Base-by-base conservation (phyloP, 2,797 vertebrate genomes). In the Mallotus villosus region DNA sequence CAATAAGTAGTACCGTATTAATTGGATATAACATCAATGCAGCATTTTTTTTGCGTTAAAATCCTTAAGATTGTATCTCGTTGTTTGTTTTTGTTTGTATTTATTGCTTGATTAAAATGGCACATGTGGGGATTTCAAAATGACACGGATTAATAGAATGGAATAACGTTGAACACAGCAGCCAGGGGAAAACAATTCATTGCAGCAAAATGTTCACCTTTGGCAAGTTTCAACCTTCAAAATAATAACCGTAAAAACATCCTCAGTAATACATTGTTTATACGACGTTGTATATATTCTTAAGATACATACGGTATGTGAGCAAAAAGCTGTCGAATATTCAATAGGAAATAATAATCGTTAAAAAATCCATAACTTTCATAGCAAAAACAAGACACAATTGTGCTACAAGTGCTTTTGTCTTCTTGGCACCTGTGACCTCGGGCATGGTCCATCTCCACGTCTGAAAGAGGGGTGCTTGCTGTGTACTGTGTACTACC, bases 51-150 rank as follows among this genome's bases (percentile, higher is more conserved):
- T 88, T 70, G 71, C 76, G 73, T 77, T 77, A 85, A 84, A 75
- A 82, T 76, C 79, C 57, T 74, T 69, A 76, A 76, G 76, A 80
- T 85, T 73, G 62, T 69, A 60, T 78, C 70, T 82, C 63, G 74
- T 78, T 77, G 75, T 75, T 72, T 81, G 74, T 72, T 32, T 60
- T 86, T 84, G 77, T 75, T 88, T 87, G 82, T 83, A 73, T 85
- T 94, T 94, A 95, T 94, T 94, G 94, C 93, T 94, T 82, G 80
- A 82, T 89, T 85, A 78, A 55, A 84, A 92, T 93, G 92, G 93
- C 92, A 93, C 91, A 19, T 87, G 90, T 88, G 84, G 86, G 82
- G 84, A 79, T 81, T 73, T 78, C 71, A 68, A 82, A 86, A 90
- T 75, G 75, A 85, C 81, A 84, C 79, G 67, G 81, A 81, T 55